Evolutionary conservation across 1,140 invertebrate genomes (phyloP).

Genomic region (Trichonephila clavata): DNA sequence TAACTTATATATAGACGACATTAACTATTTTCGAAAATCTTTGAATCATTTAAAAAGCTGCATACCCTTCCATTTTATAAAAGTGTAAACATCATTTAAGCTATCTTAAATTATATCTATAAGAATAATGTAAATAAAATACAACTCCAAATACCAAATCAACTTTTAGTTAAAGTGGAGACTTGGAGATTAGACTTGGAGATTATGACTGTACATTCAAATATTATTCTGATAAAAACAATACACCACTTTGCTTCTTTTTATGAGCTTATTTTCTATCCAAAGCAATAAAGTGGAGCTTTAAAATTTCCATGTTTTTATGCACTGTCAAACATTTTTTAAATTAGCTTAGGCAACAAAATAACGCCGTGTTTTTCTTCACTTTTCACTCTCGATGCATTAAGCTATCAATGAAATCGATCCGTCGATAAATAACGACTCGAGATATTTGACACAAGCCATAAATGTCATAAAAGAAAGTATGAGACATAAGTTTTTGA

Average conservation of each 20-base stretch:
- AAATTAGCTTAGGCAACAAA: not conserved
- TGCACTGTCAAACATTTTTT: not conserved
- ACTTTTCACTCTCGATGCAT: not conserved
- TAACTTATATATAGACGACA: no score
- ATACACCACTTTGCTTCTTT: not conserved
- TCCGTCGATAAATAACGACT: not conserved
- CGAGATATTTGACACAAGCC: constrained; percentile 6
- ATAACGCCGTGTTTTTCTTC: not conserved
- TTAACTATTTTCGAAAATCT: no score
- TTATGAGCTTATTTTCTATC: not conserved
- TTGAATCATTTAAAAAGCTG: no score
- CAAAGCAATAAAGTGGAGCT: not conserved
- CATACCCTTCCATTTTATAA: no score
- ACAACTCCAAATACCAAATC: no score
- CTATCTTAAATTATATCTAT: no score
- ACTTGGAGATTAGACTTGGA: no score
- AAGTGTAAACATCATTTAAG: no score
- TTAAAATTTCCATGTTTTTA: not conserved
- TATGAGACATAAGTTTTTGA: constrained; percentile 23
- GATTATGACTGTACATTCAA: no score
- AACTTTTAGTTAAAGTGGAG: no score
- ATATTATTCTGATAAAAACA: no score
- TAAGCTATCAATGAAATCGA: constrained; percentile 17
- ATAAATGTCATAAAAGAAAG: constrained; percentile 47
- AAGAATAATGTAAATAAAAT: no score